Conservation (phyloP, 1,140 invertebrate genomes). For the Magallana gigas region DNA sequence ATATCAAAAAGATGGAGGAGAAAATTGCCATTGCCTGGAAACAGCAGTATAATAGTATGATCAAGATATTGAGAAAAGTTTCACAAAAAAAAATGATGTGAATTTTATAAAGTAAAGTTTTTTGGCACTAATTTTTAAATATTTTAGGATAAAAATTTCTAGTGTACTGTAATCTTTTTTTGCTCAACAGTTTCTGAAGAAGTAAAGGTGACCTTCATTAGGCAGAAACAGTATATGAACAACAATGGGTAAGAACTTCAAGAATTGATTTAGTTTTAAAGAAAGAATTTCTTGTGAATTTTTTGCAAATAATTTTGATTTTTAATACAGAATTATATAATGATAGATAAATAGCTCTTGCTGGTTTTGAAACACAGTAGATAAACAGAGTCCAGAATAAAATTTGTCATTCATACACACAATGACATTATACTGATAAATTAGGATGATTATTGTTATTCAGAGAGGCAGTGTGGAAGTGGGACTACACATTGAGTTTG, state of each 20-base stretch:
- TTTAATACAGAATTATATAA: too few species aligned
- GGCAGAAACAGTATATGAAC: constrained; percentile 45
- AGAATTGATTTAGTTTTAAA: not conserved
- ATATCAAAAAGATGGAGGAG: constrained; percentile 41
- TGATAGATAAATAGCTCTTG: too few species aligned
- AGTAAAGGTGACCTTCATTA: constrained; percentile 44
- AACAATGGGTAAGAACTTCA: constrained; percentile 38
- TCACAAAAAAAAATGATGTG: too few species aligned
- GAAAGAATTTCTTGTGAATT: too few species aligned
- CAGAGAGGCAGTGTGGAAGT: constrained; percentile 49
- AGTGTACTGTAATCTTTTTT: not conserved
- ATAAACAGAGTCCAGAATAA: too few species aligned
- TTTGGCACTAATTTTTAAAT: too few species aligned
- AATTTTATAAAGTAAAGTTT: too few species aligned
- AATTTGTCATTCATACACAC: too few species aligned
- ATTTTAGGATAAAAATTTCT: not conserved
- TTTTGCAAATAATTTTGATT: too few species aligned
- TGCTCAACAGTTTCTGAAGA: not conserved
- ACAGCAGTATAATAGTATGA: not conserved
- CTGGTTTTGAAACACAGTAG: too few species aligned
- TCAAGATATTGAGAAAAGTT: not conserved
- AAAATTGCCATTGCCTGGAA: constrained; percentile 1
- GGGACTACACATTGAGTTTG: constrained; percentile 49
- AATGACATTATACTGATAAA: too few species aligned
- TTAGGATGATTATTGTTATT: not conserved